Conservation (phyloP, 2,888 invertebrate genomes). For the Drosophila paranaensis region DNA sequence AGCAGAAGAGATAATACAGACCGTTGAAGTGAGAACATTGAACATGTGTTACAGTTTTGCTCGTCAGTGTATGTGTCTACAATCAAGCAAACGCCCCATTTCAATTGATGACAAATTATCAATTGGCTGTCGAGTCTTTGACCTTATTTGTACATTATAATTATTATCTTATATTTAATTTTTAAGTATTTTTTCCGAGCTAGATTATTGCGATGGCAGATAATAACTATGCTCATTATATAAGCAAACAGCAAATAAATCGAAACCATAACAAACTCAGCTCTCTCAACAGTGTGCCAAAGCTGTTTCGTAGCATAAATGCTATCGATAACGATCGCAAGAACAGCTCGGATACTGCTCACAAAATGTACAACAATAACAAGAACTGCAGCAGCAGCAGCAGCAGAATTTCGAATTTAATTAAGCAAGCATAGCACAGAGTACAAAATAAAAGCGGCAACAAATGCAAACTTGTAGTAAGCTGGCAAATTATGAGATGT, state of each 20-base stretch:
- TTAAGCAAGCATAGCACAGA: conserved; percentile 17
- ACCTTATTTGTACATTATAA: conserved; percentile 10
- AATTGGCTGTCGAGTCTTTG: conserved; percentile 10
- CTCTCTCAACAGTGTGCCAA: conserved; percentile 6
- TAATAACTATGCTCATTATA: background rate
- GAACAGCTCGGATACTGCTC: background rate
- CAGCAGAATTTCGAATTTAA: conserved; percentile 1
- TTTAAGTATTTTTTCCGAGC: conserved; percentile 10
- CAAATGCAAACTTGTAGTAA: conserved; percentile 48
- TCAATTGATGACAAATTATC: conserved; percentile 19
- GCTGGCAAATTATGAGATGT: conserved; percentile 58
- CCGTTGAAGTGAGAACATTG: no score
- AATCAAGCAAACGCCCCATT: conserved; percentile 24
- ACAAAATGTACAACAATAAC: background rate
- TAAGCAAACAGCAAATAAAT: conserved; percentile 15
- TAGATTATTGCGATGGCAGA: background rate
- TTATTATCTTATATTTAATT: conserved; percentile 7
- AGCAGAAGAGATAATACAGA: no score
- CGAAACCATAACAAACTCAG: background rate
- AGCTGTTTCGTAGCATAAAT: conserved; percentile 10
- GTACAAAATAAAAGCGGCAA: conserved; percentile 42
- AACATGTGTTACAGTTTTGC: no score
- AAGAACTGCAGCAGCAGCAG: background rate
- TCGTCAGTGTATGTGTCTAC: background rate
- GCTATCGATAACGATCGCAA: conserved; percentile 13